These are phyloP conservation scores for Drosophila gaucha DNA, from an alignment of 2,888 invertebrate genomes.

Conservation along the genomic window DNA sequence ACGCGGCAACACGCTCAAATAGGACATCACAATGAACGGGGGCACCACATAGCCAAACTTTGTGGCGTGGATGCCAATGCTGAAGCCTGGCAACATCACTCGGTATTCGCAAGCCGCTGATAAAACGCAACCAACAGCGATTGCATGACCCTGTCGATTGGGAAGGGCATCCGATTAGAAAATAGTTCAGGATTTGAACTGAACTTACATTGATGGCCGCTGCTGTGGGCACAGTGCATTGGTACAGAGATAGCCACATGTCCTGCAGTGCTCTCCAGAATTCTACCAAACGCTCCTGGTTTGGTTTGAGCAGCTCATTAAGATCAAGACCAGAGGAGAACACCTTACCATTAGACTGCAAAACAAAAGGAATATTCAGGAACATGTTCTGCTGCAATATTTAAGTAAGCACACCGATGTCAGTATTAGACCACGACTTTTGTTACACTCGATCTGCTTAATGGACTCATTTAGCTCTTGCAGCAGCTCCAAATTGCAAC, in stretches of 20 bases:
- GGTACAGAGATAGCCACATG: constrained; percentile 92
- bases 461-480: constrained; percentile 88
- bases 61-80: constrained; percentile 95
- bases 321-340: constrained; percentile 95
- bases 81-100: constrained; percentile 91
- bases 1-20: constrained; percentile 88
- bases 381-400: not conserved
- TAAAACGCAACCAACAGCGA: constrained; percentile 93
- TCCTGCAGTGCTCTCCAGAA: constrained; percentile 93
- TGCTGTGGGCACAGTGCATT: constrained; percentile 89
- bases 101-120: constrained; percentile 93
- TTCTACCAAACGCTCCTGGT: constrained; percentile 87
- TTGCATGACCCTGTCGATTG: constrained; percentile 89
- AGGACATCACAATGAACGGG: constrained; percentile 88
- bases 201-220: constrained; percentile 92
- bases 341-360: constrained; percentile 81
- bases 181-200: not conserved
- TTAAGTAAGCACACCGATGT: constrained; percentile 87
- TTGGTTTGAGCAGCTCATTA: constrained; percentile 93
- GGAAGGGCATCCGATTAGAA: not conserved
- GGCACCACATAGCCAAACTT: constrained; percentile 92
- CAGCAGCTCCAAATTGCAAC: constrained; percentile 90
- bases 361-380: not conserved
- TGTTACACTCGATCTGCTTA: constrained; percentile 86
- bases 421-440: constrained; percentile 90